Percentiles rank a stretch among this genome's conserved stretches.
Conservation (phyloP, 2,113 vertebrate genomes). For the Marcusenius ussheri region DNA sequence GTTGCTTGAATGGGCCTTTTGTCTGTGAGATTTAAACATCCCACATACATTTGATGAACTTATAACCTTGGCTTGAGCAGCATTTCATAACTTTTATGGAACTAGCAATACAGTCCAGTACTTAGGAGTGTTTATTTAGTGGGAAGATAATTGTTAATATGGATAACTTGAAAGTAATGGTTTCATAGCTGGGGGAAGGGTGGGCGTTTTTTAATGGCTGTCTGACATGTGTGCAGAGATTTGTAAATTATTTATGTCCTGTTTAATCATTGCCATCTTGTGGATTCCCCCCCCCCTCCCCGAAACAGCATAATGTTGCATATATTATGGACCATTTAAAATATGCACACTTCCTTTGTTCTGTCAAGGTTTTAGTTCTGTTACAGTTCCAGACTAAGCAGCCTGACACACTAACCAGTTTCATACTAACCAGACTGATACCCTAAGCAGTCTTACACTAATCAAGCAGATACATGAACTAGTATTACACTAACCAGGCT, state of each 20-base stretch:
- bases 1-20: not conserved
- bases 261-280: constrained; percentile 67
- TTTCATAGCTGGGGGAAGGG: not conserved
- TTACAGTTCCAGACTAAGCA: constrained; percentile 15
- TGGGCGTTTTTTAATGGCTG: not conserved
- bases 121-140: not conserved
- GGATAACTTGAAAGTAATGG: not conserved
- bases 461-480: not conserved
- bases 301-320: constrained; percentile 47
- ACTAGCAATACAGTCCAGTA: not conserved
- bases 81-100: not conserved
- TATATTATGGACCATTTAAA: constrained; percentile 56
- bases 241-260: constrained; percentile 49
- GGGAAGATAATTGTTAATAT: not conserved
- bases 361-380: constrained; percentile 42
- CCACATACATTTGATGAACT: constrained; percentile 2
- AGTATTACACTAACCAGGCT: not conserved
- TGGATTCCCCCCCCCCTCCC: constrained; percentile 56
- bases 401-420: not conserved
- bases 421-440: not conserved
- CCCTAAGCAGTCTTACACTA: not conserved
- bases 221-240: constrained; percentile 3
- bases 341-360: constrained; percentile 46
- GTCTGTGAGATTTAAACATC: not conserved
- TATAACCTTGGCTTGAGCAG: not conserved